phyloP scores from a whole-genome alignment of 1,140 invertebrate species.

The Anagrus nilaparvatae region DNA sequence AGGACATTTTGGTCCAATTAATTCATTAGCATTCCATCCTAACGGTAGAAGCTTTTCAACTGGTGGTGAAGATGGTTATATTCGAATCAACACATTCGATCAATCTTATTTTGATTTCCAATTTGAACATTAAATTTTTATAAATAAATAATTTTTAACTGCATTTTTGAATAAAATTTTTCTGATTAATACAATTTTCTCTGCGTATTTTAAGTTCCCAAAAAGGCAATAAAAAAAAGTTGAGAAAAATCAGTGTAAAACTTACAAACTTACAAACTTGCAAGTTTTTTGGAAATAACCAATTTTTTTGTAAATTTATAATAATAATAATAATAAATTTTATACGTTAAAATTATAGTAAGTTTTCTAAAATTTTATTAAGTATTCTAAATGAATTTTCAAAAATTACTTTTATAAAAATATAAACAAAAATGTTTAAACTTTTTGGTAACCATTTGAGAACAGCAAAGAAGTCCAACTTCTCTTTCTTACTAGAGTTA shows the following conservation, averaged over 20 bases:
- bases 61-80: constrained; percentile 98
- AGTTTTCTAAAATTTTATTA: constrained; percentile 4
- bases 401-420: not conserved
- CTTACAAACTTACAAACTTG: not conserved
- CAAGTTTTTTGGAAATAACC: not conserved
- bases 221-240: too few relatives aligned
- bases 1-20: constrained; percentile 99
- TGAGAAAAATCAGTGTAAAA: too few relatives aligned
- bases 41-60: constrained; percentile 94
- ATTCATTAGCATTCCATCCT: constrained; percentile 96
- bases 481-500: too few relatives aligned
- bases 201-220: constrained; percentile 14
- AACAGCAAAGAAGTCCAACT: not conserved
- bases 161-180: not conserved
- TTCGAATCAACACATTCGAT: constrained; percentile 94
- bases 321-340: constrained; percentile 9
- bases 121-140: constrained; percentile 69
- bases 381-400: not conserved
- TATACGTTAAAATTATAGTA: not conserved
- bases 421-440: not conserved
- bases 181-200: constrained; percentile 12
- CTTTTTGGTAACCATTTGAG: not conserved
- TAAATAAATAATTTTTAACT: not conserved
- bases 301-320: constrained; percentile 9
- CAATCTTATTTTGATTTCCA: constrained; percentile 93